Conservation (phyloP, 2,113 vertebrate genomes). For the Hyperopisus bebe region DNA sequence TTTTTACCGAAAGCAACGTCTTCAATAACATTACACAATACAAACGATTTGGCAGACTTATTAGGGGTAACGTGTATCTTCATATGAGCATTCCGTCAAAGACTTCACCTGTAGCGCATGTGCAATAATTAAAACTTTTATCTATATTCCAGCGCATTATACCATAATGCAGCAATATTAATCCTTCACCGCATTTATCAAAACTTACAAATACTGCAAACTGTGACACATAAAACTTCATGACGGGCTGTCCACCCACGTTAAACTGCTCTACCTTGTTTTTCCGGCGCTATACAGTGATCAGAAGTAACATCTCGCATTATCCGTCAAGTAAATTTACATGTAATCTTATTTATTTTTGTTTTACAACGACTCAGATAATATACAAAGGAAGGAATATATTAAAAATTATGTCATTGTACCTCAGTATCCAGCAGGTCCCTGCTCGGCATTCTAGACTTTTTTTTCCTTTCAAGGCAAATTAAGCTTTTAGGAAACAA, state of each 20-base stretch:
- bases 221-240: not conserved
- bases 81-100: not conserved
- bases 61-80: not conserved
- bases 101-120: not conserved
- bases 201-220: not conserved
- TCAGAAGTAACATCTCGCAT: not conserved
- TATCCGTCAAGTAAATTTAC: not conserved
- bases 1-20: not conserved
- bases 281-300: not conserved
- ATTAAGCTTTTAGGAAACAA: constrained; percentile 6
- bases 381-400: not conserved
- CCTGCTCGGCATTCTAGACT: constrained; percentile 60
- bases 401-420: constrained; percentile 24
- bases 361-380: not conserved
- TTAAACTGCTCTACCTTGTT: not conserved
- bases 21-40: not conserved
- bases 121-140: not conserved
- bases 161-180: not conserved
- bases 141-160: not conserved
- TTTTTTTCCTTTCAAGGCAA: constrained; percentile 8
- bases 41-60: not conserved
- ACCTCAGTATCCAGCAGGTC: constrained; percentile 71
- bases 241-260: constrained; percentile 4
- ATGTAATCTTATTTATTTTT: not conserved
- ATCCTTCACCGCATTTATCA: not conserved